Evolutionary conservation across 2,113 vertebrate species (phyloP).

Genomic region (Oncorhynchus gorbuscha): DNA sequence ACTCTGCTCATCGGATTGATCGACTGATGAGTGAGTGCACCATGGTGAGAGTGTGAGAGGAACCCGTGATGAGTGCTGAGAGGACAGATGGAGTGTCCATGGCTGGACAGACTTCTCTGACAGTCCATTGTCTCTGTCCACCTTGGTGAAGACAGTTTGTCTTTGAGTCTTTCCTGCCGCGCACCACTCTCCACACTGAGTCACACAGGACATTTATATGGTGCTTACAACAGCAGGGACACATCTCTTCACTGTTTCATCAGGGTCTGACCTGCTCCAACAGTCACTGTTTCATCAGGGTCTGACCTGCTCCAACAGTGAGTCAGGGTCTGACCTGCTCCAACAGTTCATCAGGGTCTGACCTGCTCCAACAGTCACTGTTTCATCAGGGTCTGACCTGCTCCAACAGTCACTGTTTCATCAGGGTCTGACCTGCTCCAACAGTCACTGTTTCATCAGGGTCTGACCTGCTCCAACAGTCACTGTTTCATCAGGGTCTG

Average conservation of each 20-base stretch:
- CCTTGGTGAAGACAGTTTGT: slow-evolving; percentile 38
- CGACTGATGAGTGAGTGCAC: neutral
- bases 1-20: neutral
- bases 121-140: slow-evolving; percentile 24
- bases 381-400: too few relatives aligned
- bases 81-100: neutral
- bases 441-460: too few relatives aligned
- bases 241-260: neutral
- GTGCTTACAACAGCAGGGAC: slow-evolving; percentile 41
- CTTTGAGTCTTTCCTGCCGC: slow-evolving; percentile 22
- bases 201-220: slow-evolving; percentile 43
- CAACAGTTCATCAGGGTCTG: too few relatives aligned
- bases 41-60: neutral
- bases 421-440: too few relatives aligned
- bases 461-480: too few relatives aligned
- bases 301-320: too few relatives aligned
- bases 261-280: too few relatives aligned
- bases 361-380: too few relatives aligned
- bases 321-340: too few relatives aligned
- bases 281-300: accelerated
- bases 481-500: too few relatives aligned
- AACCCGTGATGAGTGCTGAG: neutral
- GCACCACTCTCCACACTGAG: slow-evolving; percentile 16
- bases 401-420: too few relatives aligned
- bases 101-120: neutral